These are phyloP conservation scores for Zaprionus africanus DNA, from an alignment of 1,140 invertebrate genomes.

Conservation along the genomic window DNA sequence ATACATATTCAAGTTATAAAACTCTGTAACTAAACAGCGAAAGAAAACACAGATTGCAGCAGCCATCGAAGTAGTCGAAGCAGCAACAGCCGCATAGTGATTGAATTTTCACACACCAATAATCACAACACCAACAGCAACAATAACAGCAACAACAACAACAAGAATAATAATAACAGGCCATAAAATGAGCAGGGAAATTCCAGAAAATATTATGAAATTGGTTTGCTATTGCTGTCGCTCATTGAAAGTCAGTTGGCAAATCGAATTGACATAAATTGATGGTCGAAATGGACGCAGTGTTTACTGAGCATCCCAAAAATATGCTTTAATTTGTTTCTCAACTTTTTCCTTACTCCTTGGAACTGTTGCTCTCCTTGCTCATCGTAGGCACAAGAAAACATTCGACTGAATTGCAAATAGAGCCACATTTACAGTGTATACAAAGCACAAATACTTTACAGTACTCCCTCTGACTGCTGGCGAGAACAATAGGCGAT, in stretches of 20 bases:
- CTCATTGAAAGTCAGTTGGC: conserved; percentile 31
- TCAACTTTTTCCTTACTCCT: background rate
- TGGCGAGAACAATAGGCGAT: background rate
- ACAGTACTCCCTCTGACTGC: background rate
- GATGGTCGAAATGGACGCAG: conserved; percentile 51
- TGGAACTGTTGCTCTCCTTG: background rate
- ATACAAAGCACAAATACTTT: background rate
- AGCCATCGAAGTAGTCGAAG: conserved; percentile 24
- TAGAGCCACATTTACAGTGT: background rate
- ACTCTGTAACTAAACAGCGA: conserved; percentile 71
- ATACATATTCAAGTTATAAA: conserved; percentile 59
- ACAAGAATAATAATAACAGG: conserved; percentile 44
- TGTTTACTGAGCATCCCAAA: conserved; percentile 31
- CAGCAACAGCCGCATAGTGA: conserved; percentile 53
- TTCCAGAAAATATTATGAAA: conserved; percentile 61
- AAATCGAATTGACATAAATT: conserved; percentile 81
- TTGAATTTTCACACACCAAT: conserved; percentile 78
- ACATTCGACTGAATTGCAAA: background rate
- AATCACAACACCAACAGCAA: conserved; percentile 27
- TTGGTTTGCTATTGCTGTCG: conserved; percentile 41
- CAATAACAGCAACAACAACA: conserved; percentile 14
- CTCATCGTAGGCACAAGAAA: too few species aligned
- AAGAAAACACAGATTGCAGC: conserved; percentile 75
- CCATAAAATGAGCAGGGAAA: conserved; percentile 63
- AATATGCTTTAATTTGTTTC: conserved; percentile 42